Percentiles rank a stretch among this genome's conserved stretches.
phyloP scores from a whole-genome alignment of 2,113 vertebrate genomes.

The Chloropsis hardwickii region DNA sequence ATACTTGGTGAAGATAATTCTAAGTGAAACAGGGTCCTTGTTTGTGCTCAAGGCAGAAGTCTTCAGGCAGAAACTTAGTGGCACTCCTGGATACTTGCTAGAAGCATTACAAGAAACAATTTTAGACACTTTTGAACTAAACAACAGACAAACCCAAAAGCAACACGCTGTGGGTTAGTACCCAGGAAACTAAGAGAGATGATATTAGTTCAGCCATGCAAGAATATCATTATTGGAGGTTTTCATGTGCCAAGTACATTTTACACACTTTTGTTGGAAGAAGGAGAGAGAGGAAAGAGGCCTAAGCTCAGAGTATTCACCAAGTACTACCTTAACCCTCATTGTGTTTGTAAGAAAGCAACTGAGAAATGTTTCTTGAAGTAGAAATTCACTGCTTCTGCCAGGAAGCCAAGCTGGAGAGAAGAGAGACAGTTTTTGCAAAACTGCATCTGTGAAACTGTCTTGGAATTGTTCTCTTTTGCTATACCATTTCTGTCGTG shows the following conservation, averaged over 20 bases:
- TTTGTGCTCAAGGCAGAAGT: not conserved
- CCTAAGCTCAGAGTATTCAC: not conserved
- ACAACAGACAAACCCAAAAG: not conserved
- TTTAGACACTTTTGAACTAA: not conserved
- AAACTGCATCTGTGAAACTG: not conserved
- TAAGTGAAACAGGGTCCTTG: not conserved
- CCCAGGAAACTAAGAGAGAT: not conserved
- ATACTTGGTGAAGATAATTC: fast-evolving
- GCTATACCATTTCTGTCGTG: not conserved
- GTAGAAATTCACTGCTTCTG: not conserved
- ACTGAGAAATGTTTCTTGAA: not conserved
- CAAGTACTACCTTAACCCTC: not conserved
- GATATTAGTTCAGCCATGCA: not conserved
- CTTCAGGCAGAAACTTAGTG: not conserved
- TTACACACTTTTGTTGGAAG: not conserved
- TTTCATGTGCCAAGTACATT: not conserved
- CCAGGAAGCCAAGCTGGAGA: not conserved
- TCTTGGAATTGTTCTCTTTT: not conserved
- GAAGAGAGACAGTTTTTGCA: not conserved
- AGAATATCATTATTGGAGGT: not conserved
- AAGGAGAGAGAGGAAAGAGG: not conserved
- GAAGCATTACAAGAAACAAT: not conserved
- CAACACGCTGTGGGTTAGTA: not conserved
- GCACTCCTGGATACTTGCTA: not conserved
- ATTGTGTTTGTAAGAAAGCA: not conserved